Evolutionary conservation across 2,888 invertebrate species (phyloP), one percentile per base, ranked within the genome.

Genomic region (Chaetogeoica ovagalla): DNA sequence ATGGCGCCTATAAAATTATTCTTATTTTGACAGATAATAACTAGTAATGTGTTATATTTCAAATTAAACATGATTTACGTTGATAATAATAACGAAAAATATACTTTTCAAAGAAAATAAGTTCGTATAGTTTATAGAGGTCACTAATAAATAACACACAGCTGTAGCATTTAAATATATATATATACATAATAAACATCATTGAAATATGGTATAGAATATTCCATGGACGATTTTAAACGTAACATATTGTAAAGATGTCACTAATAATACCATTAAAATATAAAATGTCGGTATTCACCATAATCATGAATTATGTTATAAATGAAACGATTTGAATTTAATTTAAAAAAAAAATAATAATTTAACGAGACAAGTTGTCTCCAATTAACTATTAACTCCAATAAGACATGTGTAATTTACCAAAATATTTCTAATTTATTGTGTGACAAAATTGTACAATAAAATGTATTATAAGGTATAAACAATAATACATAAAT

Each of bases 41-140:
- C 55, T 17, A 0, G n/a, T 39, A 21, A 39, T 39, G 39, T 13
- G 37, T 39, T 55, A 55, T 74, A 52, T 63, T 39, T 39, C 11
- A n/a, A 75, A 75, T 75, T 65, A 55, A 66, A 57, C 65, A 66
- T 39, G 39, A 75, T 75, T 75, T 65, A 75, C 57, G 57, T 65
- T 57, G 55, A 74, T 65, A 65, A 65, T 74, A 65, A 65, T 30
- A 30, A 30, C 4, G 65, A 63, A 55, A 39, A 48, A 75, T 39
- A 39, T 52, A 73, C 17, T 73, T 63, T 37, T 17, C n/a, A 9
- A n/a, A 30, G 48, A 52, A 15, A 43, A 59, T 55, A 37, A 72
- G 43, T 73, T 21, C 8, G 19, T 52, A 72, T 63, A 73, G n/a
- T 73, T 73, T 73, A 73, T 52, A 21, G 37, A 73, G 73, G 73